phyloP scores from a whole-genome alignment of 2,797 vertebrate species.

The Spheniscus humboldti region DNA sequence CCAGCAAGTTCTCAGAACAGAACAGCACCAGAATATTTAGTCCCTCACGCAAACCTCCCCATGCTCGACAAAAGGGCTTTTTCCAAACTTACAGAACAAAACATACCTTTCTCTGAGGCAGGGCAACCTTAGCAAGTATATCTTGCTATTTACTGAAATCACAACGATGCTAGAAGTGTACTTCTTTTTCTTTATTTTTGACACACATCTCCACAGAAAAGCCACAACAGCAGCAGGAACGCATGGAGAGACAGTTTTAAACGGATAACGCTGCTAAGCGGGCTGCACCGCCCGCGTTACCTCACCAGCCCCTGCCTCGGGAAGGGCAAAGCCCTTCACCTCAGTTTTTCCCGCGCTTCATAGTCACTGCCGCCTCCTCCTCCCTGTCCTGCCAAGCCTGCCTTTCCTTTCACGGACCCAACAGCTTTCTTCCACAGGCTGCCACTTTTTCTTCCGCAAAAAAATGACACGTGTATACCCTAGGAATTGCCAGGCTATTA shows the following conservation, averaged over 20 bases:
- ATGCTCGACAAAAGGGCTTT: accelerated
- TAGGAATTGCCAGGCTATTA: accelerated
- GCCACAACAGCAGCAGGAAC: accelerated
- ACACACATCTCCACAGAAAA: accelerated
- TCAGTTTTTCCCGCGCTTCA: accelerated
- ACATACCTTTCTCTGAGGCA: accelerated
- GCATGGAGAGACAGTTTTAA: accelerated
- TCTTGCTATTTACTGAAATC: accelerated
- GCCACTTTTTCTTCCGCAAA: not conserved
- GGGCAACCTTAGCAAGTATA: too few relatives aligned
- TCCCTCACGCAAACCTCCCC: not conserved
- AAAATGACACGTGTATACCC: accelerated
- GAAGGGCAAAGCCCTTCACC: accelerated
- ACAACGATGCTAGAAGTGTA: accelerated
- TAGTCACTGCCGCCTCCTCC: accelerated
- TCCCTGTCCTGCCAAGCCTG: not conserved
- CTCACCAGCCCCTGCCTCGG: accelerated
- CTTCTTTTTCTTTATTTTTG: not conserved
- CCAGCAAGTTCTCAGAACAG: accelerated
- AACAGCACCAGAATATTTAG: accelerated
- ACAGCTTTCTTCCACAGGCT: accelerated
- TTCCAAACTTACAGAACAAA: accelerated
- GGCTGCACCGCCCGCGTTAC: not conserved
- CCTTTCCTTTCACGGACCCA: not conserved
- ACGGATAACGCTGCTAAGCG: accelerated